These are phyloP conservation scores for Drosophila aldrichi DNA, from an alignment of 2,888 invertebrate genomes.

Conservation along the genomic window DNA sequence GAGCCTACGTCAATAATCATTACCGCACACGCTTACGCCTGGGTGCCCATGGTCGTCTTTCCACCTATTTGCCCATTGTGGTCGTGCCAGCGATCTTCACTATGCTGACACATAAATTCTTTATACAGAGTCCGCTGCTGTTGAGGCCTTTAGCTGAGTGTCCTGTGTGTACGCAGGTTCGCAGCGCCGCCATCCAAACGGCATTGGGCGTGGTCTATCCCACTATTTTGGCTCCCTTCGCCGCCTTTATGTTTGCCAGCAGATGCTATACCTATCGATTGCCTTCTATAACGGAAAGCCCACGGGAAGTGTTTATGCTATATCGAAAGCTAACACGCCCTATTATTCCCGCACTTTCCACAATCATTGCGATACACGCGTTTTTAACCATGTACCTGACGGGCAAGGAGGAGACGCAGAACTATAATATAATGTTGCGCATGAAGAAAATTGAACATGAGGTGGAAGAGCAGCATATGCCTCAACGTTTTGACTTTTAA, in stretches of 20 bases:
- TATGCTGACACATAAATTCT: constrained; percentile 87
- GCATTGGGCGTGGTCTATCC: constrained; percentile 87
- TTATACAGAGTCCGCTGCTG: constrained; percentile 87
- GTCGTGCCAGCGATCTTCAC: constrained; percentile 87
- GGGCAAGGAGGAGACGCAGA: constrained; percentile 87
- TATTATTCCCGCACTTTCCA: constrained; percentile 86
- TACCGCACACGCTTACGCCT: constrained; percentile 88
- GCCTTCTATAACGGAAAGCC: constrained; percentile 88
- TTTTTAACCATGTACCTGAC: constrained; percentile 87
- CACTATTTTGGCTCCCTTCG: constrained; percentile 87
- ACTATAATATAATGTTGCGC: constrained; percentile 70
- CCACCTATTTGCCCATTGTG: constrained; percentile 88
- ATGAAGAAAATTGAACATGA: constrained; percentile 78
- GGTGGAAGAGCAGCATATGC: constrained; percentile 63
- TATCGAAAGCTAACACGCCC: constrained; percentile 87
- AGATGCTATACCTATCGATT: constrained; percentile 88
- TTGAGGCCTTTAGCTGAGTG: constrained; percentile 87
- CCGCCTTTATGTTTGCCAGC: constrained; percentile 88
- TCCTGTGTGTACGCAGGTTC: constrained; percentile 88
- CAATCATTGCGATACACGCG: constrained; percentile 86
- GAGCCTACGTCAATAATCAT: constrained; percentile 88
- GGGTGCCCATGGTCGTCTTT: constrained; percentile 87
- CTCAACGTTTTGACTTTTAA: constrained; percentile 48
- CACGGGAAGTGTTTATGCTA: constrained; percentile 86
- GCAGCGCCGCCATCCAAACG: constrained; percentile 87